Conservation (phyloP, 1,140 invertebrate species). For the silkworm (Bombyx mori) region DNA sequence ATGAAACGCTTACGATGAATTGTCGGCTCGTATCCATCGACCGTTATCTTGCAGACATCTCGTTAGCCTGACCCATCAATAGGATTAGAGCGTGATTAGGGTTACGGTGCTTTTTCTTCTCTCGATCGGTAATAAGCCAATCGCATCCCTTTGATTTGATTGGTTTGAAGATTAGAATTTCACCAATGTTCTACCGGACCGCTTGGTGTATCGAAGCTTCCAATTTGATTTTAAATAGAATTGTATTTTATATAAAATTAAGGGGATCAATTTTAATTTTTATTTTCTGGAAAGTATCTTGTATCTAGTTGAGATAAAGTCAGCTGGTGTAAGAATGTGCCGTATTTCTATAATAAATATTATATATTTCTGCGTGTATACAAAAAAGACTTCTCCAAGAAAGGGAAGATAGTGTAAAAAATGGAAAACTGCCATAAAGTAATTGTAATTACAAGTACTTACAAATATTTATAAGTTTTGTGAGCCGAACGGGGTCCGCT, state of each 20-base stretch:
- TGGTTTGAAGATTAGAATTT: neutral
- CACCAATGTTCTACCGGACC: no score
- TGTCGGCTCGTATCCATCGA: neutral
- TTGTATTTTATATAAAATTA: no score
- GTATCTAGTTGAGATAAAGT: no score
- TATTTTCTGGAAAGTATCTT: no score
- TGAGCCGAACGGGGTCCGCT: neutral
- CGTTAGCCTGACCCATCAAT: constrained; percentile 1
- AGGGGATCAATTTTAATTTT: no score
- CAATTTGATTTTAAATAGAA: no score
- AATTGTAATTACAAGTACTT: neutral
- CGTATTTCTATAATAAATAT: no score
- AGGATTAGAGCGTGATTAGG: constrained; percentile 3
- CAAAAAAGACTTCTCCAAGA: neutral
- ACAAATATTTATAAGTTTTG: neutral
- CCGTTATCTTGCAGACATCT: neutral
- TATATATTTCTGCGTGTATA: no score
- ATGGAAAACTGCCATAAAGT: neutral
- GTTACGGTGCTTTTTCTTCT: neutral
- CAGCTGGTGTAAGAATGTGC: no score
- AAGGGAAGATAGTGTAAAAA: neutral
- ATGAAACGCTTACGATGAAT: constrained; percentile 1
- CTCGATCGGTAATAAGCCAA: constrained; percentile 1
- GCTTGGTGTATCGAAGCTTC: no score
- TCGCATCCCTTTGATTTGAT: neutral